These are phyloP conservation scores for Hippasteria phrygiana DNA, from an alignment of 53 echinoderm and acorn worm species.

Conservation along the genomic window DNA sequence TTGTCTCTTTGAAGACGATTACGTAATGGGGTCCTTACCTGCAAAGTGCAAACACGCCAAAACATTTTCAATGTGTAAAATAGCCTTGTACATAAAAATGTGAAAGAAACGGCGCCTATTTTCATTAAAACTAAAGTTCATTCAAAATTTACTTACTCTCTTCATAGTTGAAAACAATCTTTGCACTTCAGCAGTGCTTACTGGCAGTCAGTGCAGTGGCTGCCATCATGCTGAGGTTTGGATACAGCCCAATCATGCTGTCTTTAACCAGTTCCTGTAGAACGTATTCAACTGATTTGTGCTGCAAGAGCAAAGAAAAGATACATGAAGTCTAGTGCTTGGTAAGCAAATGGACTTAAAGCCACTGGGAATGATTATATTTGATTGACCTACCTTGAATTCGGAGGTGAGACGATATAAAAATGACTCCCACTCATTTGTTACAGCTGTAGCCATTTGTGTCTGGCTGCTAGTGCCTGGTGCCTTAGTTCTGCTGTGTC, in stretches of 20 bases:
- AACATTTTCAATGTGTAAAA: background rate
- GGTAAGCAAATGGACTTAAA: background rate
- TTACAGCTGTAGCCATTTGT: background rate
- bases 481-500: background rate
- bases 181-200: constrained; percentile 5
- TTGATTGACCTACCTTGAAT: background rate
- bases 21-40: background rate
- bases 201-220: constrained; percentile 11
- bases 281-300: background rate
- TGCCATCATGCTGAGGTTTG: background rate
- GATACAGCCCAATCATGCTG: background rate
- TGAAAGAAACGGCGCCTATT: background rate
- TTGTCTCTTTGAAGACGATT: background rate
- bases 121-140: background rate
- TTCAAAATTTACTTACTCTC: constrained; percentile 5
- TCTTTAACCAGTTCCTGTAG: background rate
- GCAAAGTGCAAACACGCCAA: background rate
- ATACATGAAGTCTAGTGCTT: background rate
- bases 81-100: background rate
- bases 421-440: constrained; percentile 18
- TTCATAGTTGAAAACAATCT: constrained; percentile 15
- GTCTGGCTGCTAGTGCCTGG: background rate
- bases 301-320: background rate
- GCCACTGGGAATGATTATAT: background rate
- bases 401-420: background rate